Base-by-base conservation (phyloP, 1,140 invertebrate species). In the Tribolium castaneum region DNA sequence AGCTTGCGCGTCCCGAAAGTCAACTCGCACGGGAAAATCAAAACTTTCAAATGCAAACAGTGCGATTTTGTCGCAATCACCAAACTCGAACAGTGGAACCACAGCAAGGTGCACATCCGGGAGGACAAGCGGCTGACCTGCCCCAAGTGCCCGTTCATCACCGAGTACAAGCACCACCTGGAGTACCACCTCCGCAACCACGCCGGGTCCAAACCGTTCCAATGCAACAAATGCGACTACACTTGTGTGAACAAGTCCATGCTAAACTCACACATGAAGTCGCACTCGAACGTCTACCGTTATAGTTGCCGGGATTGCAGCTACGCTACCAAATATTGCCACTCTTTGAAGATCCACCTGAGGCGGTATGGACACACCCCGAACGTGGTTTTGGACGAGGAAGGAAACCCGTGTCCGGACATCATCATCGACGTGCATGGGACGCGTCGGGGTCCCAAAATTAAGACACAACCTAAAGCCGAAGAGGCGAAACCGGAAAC, bases 171-270 rank as follows among this genome's bases (percentile, higher is more conserved):
- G 83, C 99, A 99, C 86, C 99, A 99, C 83, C 87, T 99, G 9
- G 98, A 99, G 83, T 99, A 99, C 84, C 99, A 99, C 86, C 90
- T 99, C 81, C 90, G 96, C 5, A 99, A 99, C 86, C 99, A 99
- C 86, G 92, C 94, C 81, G 97, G 97, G 5, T 95, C 94, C 0
- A 99, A 99, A 84, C 98, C 98, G 0, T 99, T 97, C 89, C 97
- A 98, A 84, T 99, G 99, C 86, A 89, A 91, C 62, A 94, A 98
- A 82, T 99, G 97, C 87, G 90, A 91, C 9, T 99, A 99, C 84
- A 92, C 93, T 0, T 99, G 98, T 85, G 98, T 99, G 2, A 99
- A 99, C 88, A 99, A 99, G 85, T 99, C 98, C 0, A 99, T 99
- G 99, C 89, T 99, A 7, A 99, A 99, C 85, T 98, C 97, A 0